Evolutionary conservation across 2,113 vertebrate species (phyloP), one percentile per base, ranked within the genome.

Genomic region (Pluvianellus socialis): DNA sequence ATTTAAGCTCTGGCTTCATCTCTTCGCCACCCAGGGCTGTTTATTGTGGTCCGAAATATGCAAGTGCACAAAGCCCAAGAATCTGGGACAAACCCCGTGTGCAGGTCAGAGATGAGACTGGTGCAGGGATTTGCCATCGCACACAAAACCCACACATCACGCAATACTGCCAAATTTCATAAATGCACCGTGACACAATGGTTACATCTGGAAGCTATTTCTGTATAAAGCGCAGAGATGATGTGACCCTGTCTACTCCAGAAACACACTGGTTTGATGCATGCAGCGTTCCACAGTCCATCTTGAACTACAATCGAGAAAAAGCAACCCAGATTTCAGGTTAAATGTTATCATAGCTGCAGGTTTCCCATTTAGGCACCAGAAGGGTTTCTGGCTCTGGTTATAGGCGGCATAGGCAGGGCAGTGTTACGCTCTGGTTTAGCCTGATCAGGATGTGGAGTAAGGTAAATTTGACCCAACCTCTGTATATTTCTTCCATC

Each of bases 171-270:
- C 83, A n/a, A 38, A 76, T 15, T 10, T 1, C 89, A 75, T 21
- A 80, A 94, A 75, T 63, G 80, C 33, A 17, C 72, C 50, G 9
- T 86, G 92, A 92, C 89, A 88, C 86, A 67, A 92, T 44, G 82
- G 93, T 82, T 88, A 59, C 91, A 82, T 75, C 89, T 75, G 71
- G 86, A 30, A 94, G 93, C 89, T 96, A 92, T 92, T 97, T 96
- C 67, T 77, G 89, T 68, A 55, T 20, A 33, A 62, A 59, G 79
- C 91, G 66, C 28, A 5, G 1, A 5, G 28, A 58, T 83, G 79
- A 55, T 14, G 75, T 76, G 95, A 82, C 80, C 91, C 91, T 88
- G 91, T 75, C 91, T 88, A 8, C 70, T 74, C 22, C 26, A 94
- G 79, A 47, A 75, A 28, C 89, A 35, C 10, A 2, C 71, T 14